Conservation (phyloP, 2,113 vertebrate species). For the Reinhardtius hippoglossoides region DNA sequence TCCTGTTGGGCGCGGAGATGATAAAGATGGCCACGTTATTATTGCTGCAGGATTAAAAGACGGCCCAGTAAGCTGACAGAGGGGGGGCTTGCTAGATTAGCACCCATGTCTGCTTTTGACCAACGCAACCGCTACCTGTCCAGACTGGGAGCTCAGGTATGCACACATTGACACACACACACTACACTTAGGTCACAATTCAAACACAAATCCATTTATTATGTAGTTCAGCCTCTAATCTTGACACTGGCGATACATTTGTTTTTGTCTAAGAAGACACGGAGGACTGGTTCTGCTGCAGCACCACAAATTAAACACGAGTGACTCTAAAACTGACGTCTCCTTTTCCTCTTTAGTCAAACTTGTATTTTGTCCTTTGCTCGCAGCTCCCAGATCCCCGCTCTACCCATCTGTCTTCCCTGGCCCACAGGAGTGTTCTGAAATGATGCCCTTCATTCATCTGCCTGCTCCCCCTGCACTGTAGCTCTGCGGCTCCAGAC, state of each 20-base stretch:
- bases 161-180: neutral
- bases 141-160: constrained; percentile 87
- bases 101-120: constrained; percentile 84
- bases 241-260: neutral
- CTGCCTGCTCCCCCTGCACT: constrained; percentile 30
- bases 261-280: neutral
- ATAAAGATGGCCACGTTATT: constrained; percentile 41
- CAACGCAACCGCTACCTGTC: constrained; percentile 87
- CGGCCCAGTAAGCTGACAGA: constrained; percentile 24
- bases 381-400: constrained; percentile 86
- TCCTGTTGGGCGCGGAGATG: constrained; percentile 28
- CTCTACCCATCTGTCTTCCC: constrained; percentile 82
- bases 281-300: constrained; percentile 11
- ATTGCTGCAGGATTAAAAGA: constrained; percentile 62
- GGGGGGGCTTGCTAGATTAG: constrained; percentile 70
- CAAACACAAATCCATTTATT: constrained; percentile 34
- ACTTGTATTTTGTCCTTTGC: constrained; percentile 30
- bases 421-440: constrained; percentile 85
- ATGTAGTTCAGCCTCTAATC: constrained; percentile 11
- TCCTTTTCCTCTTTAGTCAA: neutral
- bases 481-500: constrained; percentile 5
- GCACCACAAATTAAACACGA: constrained; percentile 12
- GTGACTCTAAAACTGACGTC: neutral
- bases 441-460: constrained; percentile 76
- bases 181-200: constrained; percentile 8